Percentiles rank a stretch among this genome's conserved stretches.
Evolutionary conservation across 2,888 invertebrate species (phyloP).

Genomic region (Ellobium chinense): DNA sequence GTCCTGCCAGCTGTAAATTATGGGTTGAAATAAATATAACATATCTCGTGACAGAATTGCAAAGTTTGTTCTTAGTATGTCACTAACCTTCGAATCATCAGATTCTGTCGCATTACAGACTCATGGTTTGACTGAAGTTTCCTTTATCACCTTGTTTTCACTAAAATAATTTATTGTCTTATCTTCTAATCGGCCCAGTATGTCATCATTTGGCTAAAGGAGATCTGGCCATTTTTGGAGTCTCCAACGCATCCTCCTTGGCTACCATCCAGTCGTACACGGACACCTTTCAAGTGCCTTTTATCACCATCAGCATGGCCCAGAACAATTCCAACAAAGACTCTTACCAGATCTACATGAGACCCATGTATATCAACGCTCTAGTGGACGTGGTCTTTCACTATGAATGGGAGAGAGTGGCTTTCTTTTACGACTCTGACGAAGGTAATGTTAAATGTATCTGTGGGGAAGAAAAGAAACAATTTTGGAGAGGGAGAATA

Average conservation of each 20-base stretch:
- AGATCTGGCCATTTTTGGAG: conserved; percentile 64
- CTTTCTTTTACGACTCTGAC: conserved; percentile 56
- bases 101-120: too few relatives aligned
- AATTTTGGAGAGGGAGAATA: too few relatives aligned
- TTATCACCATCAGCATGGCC: conserved; percentile 64
- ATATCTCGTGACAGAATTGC: too few relatives aligned
- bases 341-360: conserved; percentile 57
- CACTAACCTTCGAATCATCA: too few relatives aligned
- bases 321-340: conserved; percentile 55
- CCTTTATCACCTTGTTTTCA: too few relatives aligned
- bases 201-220: conserved; percentile 62
- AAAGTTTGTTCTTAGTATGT: too few relatives aligned
- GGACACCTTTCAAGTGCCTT: conserved; percentile 67
- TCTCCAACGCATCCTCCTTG: conserved; percentile 61
- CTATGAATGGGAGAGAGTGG: conserved; percentile 55
- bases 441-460: conserved; percentile 61
- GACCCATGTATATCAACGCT: conserved; percentile 56
- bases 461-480: too few relatives aligned
- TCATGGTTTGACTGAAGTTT: too few relatives aligned
- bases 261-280: conserved; percentile 67
- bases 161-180: too few relatives aligned
- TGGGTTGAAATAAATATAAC: too few relatives aligned
- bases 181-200: too few relatives aligned
- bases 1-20: too few relatives aligned
- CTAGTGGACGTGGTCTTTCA: conserved; percentile 55